Base-by-base conservation (phyloP, 1,140 invertebrate genomes). In the Drosophila busckii region DNA sequence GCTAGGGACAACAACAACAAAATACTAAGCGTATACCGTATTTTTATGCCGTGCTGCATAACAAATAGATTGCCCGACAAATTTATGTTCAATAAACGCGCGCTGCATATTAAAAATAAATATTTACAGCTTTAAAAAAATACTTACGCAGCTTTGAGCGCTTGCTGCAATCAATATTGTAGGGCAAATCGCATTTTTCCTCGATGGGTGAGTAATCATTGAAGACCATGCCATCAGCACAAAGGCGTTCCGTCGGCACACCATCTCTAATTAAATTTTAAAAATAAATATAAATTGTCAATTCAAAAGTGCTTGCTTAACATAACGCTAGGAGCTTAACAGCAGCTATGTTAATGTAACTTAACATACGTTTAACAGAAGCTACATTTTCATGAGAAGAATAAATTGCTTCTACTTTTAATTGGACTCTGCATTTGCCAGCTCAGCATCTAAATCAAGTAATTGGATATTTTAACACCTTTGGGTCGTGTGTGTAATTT, bases 191-290 rank as follows among this genome's bases (percentile, higher is more conserved):
- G 76, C 95, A 97, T 76, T 96, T 96, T 87, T 96, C 95, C 48
- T 94, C 92, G 46, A 92, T 89, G 1, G 92, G 89, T 53, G 92
- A 93, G 87, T 92, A 95, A 84, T 96, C 94, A 65, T 97, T 95
- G 88, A 97, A 97, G 7, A 97, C 95, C 88, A 96, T 92, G n/a
- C 96, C 96, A 83, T 97, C 95, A 0, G 94, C 93, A 67, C 95
- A 97, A 0, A 96, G 88, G 76, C 94, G 94, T 63, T 94, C 93
- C 1, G 90, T 93, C 26, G 93, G 90, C 52, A 90, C 89, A 9
- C 93, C 91, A 62, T 92, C 90, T 71, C 92, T 5, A 89, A 85
- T 28, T 55, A 46, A 40, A 42, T 9, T n/a, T n/a, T n/a, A 22
- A 20, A 58, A 19, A 3, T 8, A 45, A 31, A 53, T 29, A 13